phyloP scores from a whole-genome alignment of 2,797 vertebrate genomes.

The Pogoniulus pusillus region DNA sequence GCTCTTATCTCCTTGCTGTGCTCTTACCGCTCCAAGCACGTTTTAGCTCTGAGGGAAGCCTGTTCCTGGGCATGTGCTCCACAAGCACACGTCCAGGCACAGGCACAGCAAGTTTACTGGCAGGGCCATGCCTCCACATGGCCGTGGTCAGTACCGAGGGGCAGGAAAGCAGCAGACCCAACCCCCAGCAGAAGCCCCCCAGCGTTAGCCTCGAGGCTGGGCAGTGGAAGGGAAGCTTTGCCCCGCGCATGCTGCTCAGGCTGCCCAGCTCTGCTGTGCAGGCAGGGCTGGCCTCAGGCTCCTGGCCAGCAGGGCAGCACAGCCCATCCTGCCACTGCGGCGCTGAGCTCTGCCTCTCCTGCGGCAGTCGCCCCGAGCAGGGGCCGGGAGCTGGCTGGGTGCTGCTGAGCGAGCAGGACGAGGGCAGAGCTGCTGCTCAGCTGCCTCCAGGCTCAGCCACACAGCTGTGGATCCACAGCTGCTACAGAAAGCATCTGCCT shows the following conservation, averaged over 20 bases:
- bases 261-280: rapidly evolving
- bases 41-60: neutral
- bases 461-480: slow-evolving; percentile 17
- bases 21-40: neutral
- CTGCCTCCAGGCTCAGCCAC: rapidly evolving
- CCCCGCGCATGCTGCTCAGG: neutral
- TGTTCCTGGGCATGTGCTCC: neutral
- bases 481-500: slow-evolving; percentile 27
- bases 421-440: neutral
- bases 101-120: neutral
- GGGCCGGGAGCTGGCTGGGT: neutral
- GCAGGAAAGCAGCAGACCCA: neutral
- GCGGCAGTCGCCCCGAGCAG: rapidly evolving
- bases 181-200: neutral
- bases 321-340: neutral
- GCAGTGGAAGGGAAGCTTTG: neutral
- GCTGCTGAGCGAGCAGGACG: neutral
- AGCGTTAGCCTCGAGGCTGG: neutral
- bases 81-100: neutral
- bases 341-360: neutral
- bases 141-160: neutral
- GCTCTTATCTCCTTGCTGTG: neutral
- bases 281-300: neutral
- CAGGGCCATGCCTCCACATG: rapidly evolving
- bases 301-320: neutral